Conservation (phyloP, 2,888 invertebrate genomes). For the Seira sanloemensis region DNA sequence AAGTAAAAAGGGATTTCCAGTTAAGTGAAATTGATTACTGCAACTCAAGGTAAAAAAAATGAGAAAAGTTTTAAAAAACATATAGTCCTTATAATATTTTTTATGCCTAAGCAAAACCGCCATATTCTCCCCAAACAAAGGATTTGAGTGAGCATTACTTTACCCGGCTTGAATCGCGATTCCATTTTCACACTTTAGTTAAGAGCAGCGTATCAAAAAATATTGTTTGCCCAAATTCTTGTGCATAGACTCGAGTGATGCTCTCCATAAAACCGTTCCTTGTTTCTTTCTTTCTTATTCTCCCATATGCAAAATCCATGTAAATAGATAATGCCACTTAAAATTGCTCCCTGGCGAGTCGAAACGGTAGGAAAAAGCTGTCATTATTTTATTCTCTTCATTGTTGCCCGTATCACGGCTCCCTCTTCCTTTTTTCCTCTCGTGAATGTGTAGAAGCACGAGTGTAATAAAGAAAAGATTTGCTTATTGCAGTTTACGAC, state of each 20-base stretch:
- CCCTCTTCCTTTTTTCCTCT: not conserved
- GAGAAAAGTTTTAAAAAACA: not conserved
- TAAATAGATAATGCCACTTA: constrained; percentile 55
- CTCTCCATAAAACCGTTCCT: not conserved
- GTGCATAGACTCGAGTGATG: not conserved
- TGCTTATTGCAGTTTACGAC: not conserved
- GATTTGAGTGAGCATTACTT: too few species aligned
- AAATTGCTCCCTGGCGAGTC: constrained; percentile 40
- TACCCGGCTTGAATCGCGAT: too few species aligned
- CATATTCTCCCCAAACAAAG: too few species aligned
- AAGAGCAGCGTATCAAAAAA: not conserved
- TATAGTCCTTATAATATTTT: not conserved
- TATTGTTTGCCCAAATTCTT: not conserved
- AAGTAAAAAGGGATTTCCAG: not conserved
- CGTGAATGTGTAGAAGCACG: not conserved
- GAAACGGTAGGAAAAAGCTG: constrained; percentile 6
- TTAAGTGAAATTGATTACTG: not conserved
- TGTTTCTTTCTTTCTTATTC: constrained; percentile 15
- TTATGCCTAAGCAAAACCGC: not conserved
- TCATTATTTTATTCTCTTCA: constrained; percentile 40
- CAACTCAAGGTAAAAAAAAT: too few species aligned
- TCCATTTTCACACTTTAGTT: not conserved
- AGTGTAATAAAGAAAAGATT: not conserved
- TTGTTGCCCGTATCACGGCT: not conserved
- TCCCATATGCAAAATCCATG: constrained; percentile 30